Percentiles rank a stretch among this genome's conserved stretches.
Evolutionary conservation across 2,113 vertebrate species (phyloP).

Genomic region (Syngnathus scovelli): DNA sequence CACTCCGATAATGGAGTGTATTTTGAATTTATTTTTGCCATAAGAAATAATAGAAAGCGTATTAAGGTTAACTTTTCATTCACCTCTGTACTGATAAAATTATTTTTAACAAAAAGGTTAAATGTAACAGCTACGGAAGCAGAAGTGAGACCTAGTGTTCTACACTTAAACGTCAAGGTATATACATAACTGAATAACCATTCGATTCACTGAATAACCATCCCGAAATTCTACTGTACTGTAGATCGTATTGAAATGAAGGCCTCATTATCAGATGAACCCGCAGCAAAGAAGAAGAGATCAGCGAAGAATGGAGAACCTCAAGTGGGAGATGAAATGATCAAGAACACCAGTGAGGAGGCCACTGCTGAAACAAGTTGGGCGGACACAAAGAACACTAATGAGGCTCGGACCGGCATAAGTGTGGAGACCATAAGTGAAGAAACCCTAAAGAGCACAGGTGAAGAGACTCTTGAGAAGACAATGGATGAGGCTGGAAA

Average conservation of each 20-base stretch:
- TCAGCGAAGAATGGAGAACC: conserved; percentile 52
- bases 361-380: not conserved
- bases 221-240: too few species aligned
- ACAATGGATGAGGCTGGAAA: not conserved
- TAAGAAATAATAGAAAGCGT: too few species aligned
- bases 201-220: too few species aligned
- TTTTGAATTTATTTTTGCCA: not conserved
- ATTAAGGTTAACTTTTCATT: too few species aligned
- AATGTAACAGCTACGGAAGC: too few species aligned
- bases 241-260: not conserved
- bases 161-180: too few species aligned
- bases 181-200: too few species aligned
- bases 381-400: too few species aligned
- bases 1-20: not conserved
- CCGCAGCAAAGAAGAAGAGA: conserved; percentile 55
- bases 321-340: conserved; percentile 15
- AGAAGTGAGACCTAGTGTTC: too few species aligned
- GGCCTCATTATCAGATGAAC: conserved; percentile 37
- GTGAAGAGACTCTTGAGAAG: not conserved
- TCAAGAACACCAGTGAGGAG: conserved; percentile 8
- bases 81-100: too few species aligned
- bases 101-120: too few species aligned
- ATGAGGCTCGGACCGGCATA: not conserved
- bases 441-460: not conserved
- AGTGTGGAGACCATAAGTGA: not conserved